phyloP scores from a whole-genome alignment of 2,888 invertebrate species.

The Scaptomyza flava region DNA sequence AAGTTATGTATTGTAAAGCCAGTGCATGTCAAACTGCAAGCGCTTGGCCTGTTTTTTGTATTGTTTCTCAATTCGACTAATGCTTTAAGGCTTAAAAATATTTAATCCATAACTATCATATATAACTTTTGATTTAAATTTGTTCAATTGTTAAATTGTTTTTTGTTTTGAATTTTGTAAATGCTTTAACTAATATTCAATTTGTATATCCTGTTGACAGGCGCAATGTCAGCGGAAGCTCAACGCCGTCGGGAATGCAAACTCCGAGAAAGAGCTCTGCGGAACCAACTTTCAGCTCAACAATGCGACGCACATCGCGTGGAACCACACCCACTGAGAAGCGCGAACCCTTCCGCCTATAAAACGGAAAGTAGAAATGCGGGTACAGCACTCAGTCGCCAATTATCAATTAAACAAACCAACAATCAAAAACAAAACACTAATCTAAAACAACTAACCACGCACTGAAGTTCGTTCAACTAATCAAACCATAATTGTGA shows the following conservation, averaged over 20 bases:
- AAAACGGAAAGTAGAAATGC: constrained; percentile 77
- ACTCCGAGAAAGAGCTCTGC: constrained; percentile 84
- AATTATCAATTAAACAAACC: constrained; percentile 45
- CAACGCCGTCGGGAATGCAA: constrained; percentile 84
- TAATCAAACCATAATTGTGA: constrained; percentile 51
- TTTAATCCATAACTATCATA: constrained; percentile 7
- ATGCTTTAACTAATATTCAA: constrained; percentile 17
- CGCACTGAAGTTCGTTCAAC: constrained; percentile 74
- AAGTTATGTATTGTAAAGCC: constrained; percentile 4
- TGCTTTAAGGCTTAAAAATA: constrained; percentile 16
- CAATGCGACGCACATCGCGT: constrained; percentile 82
- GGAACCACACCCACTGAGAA: constrained; percentile 84
- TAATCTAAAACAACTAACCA: constrained; percentile 53
- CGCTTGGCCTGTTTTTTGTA: constrained; percentile 8
- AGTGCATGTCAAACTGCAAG: constrained; percentile 40
- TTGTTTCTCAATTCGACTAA: constrained; percentile 21
- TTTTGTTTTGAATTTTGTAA: not conserved
- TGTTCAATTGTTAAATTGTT: constrained; percentile 29
- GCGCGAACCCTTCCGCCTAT: constrained; percentile 91
- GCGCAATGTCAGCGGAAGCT: constrained; percentile 84
- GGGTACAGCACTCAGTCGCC: constrained; percentile 45
- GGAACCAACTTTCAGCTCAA: constrained; percentile 82
- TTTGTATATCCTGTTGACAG: constrained; percentile 50
- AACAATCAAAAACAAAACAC: constrained; percentile 18
- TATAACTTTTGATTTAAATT: constrained; percentile 20